Evolutionary conservation across 2,888 invertebrate species (phyloP), one percentile per base, ranked within the genome.

Genomic region (Strigamia transsilvanica): DNA sequence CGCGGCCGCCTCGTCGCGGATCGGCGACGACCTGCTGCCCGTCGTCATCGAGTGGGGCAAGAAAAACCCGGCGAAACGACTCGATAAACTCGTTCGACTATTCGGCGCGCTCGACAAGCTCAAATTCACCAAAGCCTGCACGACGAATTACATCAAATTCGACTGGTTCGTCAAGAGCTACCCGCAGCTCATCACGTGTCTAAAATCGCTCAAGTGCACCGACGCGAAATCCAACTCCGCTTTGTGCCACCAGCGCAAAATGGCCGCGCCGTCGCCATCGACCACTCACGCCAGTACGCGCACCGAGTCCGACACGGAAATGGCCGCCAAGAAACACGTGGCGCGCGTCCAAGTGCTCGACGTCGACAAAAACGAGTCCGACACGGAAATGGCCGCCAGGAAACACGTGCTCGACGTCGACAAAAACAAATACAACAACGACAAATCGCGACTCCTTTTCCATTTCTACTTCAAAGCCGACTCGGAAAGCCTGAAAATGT

Each of bases 41-140:
- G 27, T 66, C 4, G 66, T 66, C 23, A 66, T 66, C 4, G 23
- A 66, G 12, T 66, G 66, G 66, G 66, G 66, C 10, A 66, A 66
- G 66, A 66, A 66, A 27, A 66, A 66, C 27, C 66, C 21, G 15
- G 2, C 23, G 10, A 2, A 66, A 23, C 5, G 66, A 27, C 15
- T 66, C 27, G 66, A 66, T 23, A 66, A 66, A 27, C 23, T 66
- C 2, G 23, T 66, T 2, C 34, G 7, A 34, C 51, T 51, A n/a
- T 3, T 51, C 5, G 61, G 61, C 4, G 18, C 10, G 6, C 61
- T 61, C 10, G 61, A 21, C 10, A 61, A 61, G 18, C n/a, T 61
- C 9, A 61, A 7, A 21, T 61, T 18, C 18, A 61, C 61, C n/a
- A 61, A n/a, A 18, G 61, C 6, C 23, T 61, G 23, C n/a, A 18